Evolutionary conservation across 2,888 invertebrate genomes (phyloP).

Genomic region (Acheta domesticus): DNA sequence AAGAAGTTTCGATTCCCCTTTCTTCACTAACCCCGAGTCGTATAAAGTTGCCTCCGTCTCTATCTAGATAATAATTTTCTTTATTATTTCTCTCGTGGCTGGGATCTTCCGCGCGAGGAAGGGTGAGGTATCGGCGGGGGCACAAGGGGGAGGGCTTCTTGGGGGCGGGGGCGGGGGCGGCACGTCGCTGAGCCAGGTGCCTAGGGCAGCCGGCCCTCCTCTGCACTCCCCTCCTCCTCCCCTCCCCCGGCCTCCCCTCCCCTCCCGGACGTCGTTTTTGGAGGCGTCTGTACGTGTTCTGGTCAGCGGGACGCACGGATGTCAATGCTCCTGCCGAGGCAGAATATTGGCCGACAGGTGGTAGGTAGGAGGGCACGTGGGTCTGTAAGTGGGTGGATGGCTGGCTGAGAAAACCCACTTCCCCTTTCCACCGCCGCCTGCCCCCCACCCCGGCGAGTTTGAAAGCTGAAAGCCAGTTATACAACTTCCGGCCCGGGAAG

Average conservation of each 20-base stretch:
- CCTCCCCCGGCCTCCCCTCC: no score
- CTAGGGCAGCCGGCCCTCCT: background rate
- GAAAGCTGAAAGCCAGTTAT: slow-evolving; percentile 18
- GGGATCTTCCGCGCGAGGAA: background rate
- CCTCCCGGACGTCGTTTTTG: background rate
- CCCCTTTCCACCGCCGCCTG: background rate
- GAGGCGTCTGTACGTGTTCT: slow-evolving; percentile 1
- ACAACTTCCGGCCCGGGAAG: slow-evolving; percentile 6
- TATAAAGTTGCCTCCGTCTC: no score
- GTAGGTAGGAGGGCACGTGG: slow-evolving; percentile 18
- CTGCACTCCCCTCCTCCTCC: no score
- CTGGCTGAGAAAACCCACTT: background rate
- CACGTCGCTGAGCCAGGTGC: background rate
- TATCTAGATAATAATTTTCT: background rate
- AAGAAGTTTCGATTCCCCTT: background rate
- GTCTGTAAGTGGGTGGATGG: background rate
- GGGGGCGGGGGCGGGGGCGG: background rate
- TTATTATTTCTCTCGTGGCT: slow-evolving; percentile 4
- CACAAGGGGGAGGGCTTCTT: no score
- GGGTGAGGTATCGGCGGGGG: no score
- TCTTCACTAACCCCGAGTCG: no score
- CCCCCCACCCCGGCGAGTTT: background rate
- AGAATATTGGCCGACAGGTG: slow-evolving; percentile 12
- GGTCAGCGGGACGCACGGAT: slow-evolving; percentile 1
- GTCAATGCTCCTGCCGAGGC: slow-evolving; percentile 3